Conservation (phyloP, 1,140 invertebrate genomes). For the Drosophila auraria region DNA sequence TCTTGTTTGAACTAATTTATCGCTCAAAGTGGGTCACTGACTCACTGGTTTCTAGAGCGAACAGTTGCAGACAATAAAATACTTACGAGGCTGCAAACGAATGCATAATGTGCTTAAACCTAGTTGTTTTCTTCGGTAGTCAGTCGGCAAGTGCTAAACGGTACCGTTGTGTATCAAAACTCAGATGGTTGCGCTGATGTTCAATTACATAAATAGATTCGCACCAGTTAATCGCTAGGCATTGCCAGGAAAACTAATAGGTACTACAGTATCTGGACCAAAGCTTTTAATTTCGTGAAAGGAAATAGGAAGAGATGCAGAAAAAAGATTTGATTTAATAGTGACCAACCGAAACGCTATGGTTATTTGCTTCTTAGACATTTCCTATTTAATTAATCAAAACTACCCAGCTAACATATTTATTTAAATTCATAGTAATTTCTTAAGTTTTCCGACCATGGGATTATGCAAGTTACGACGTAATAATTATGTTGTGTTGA, state of each 20-base stretch:
- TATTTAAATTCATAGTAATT: background rate
- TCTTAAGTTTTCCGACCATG: too few species aligned
- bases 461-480: background rate
- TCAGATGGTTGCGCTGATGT: constrained; percentile 32
- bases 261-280: background rate
- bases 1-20: constrained; percentile 73
- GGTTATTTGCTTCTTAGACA: too few species aligned
- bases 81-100: constrained; percentile 62
- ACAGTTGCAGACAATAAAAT: constrained; percentile 71
- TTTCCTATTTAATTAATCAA: too few species aligned
- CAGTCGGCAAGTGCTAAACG: constrained; percentile 51
- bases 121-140: constrained; percentile 34
- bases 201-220: constrained; percentile 28
- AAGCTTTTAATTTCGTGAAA: background rate
- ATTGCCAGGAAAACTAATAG: background rate
- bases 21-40: constrained; percentile 71
- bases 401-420: background rate
- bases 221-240: background rate
- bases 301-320: background rate
- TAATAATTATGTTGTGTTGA: background rate
- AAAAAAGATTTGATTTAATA: background rate
- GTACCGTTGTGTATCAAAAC: constrained; percentile 58
- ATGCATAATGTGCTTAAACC: constrained; percentile 75
- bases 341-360: background rate
- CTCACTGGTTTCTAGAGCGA: constrained; percentile 71